Conservation (phyloP, 2,888 invertebrate species). For the Athripsodes cinereus region DNA sequence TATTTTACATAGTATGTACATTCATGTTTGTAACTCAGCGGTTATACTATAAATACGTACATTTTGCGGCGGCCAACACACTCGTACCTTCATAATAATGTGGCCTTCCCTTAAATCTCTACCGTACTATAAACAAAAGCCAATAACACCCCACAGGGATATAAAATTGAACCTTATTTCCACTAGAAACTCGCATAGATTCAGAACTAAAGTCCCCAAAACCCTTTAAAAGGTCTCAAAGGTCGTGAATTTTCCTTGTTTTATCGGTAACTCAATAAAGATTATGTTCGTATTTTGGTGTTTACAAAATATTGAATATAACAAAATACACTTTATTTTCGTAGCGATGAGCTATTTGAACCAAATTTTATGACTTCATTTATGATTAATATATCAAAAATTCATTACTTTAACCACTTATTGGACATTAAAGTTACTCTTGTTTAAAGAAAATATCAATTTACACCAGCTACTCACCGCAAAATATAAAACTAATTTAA, state of each 20-base stretch:
- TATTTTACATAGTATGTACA: no score
- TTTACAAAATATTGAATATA: not conserved
- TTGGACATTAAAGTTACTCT: no score
- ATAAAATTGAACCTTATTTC: conserved; percentile 25
- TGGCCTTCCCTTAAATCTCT: conserved; percentile 16
- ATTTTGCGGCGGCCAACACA: conserved; percentile 3
- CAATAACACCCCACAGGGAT: conserved; percentile 22
- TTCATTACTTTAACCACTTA: no score
- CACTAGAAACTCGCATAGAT: not conserved
- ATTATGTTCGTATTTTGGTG: not conserved
- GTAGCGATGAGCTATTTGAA: no score
- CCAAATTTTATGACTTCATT: no score
- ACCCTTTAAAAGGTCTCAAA: not conserved
- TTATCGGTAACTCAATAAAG: conserved; percentile 1
- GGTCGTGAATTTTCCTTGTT: not conserved
- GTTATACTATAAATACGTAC: conserved; percentile 2
- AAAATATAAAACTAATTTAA: no score
- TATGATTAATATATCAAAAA: no score
- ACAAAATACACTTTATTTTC: no score
- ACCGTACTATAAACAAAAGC: conserved; percentile 24
- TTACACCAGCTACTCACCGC: no score
- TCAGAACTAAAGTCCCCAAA: not conserved
- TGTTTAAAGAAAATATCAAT: no score
- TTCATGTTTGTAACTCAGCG: not conserved
- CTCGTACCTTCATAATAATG: conserved; percentile 6